Conservation (phyloP, 2,888 invertebrate genomes). For the Argyresthia goedartella region DNA sequence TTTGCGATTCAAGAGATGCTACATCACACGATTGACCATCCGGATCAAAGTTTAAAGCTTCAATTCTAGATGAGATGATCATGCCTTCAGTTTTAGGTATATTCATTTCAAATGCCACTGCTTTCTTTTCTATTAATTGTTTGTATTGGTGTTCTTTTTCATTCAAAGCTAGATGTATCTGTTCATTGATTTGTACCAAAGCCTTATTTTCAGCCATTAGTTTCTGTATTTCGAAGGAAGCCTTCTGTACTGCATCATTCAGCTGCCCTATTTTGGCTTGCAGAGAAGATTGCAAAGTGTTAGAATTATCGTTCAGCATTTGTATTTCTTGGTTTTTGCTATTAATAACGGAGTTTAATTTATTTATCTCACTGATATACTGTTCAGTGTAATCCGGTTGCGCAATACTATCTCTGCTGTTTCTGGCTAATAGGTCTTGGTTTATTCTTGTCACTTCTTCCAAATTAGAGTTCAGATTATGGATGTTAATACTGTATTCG, state of each 20-base stretch:
- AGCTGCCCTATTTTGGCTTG: constrained; percentile 43
- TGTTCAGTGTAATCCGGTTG: constrained; percentile 58
- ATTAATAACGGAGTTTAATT: constrained; percentile 58
- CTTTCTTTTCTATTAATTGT: constrained; percentile 44
- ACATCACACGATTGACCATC: constrained; percentile 25
- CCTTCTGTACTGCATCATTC: constrained; percentile 29
- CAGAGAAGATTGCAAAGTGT: constrained; percentile 31
- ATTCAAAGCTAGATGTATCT: constrained; percentile 26
- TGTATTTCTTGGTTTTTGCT: constrained; percentile 61
- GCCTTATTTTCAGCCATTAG: constrained; percentile 23
- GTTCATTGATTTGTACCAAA: constrained; percentile 30
- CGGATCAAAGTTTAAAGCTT: constrained; percentile 35
- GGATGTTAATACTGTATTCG: constrained; percentile 42
- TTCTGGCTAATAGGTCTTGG: constrained; percentile 34
- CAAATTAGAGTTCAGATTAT: constrained; percentile 36
- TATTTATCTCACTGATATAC: constrained; percentile 69
- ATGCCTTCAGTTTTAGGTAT: constrained; percentile 66
- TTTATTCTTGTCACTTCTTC: constrained; percentile 44
- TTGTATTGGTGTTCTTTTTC: constrained; percentile 47
- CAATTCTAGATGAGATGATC: constrained; percentile 59
- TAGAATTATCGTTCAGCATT: constrained; percentile 33
- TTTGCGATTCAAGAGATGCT: constrained; percentile 50
- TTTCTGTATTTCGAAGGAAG: constrained; percentile 22
- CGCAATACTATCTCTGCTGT: constrained; percentile 19
- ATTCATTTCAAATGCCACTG: constrained; percentile 56